phyloP scores from a whole-genome alignment of 2,888 invertebrate species.

The Drosophila pseudotakahashii region DNA sequence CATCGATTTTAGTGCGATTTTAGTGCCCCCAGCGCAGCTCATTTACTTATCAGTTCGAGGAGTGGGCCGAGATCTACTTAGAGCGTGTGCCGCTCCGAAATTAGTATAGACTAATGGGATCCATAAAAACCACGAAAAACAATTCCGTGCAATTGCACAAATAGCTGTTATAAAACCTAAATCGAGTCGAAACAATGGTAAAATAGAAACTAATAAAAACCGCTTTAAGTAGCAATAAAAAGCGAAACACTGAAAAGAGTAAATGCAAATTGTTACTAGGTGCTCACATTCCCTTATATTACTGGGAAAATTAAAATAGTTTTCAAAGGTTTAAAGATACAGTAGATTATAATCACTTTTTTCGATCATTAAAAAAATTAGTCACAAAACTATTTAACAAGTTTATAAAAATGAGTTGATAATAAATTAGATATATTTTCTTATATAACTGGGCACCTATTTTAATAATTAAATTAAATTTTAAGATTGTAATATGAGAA shows the following conservation, averaged over 20 bases:
- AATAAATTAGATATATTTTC: not conserved
- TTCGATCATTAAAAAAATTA: not conserved
- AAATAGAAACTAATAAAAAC: constrained; percentile 50
- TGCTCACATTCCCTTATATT: not conserved
- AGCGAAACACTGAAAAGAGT: constrained; percentile 30
- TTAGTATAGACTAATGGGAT: constrained; percentile 62
- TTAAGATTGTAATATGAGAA: not conserved
- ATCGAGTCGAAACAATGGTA: constrained; percentile 28
- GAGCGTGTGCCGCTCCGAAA: constrained; percentile 38
- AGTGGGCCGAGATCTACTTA: constrained; percentile 11
- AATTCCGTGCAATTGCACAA: constrained; percentile 73
- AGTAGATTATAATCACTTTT: too few relatives aligned
- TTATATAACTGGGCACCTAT: not conserved
- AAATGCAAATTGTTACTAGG: constrained; percentile 52
- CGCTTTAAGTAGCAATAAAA: constrained; percentile 64
- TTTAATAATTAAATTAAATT: too few relatives aligned
- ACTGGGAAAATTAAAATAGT: not conserved
- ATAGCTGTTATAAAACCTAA: constrained; percentile 41
- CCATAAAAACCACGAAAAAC: constrained; percentile 42
- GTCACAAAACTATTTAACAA: not conserved
- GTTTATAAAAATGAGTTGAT: not conserved
- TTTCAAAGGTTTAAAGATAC: not conserved
- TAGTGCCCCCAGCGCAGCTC: constrained; percentile 25
- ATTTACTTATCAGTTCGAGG: constrained; percentile 58
- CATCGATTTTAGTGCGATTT: constrained; percentile 64